Conservation (phyloP, 2,888 invertebrate species). For the Lasioglossum vierecki region DNA sequence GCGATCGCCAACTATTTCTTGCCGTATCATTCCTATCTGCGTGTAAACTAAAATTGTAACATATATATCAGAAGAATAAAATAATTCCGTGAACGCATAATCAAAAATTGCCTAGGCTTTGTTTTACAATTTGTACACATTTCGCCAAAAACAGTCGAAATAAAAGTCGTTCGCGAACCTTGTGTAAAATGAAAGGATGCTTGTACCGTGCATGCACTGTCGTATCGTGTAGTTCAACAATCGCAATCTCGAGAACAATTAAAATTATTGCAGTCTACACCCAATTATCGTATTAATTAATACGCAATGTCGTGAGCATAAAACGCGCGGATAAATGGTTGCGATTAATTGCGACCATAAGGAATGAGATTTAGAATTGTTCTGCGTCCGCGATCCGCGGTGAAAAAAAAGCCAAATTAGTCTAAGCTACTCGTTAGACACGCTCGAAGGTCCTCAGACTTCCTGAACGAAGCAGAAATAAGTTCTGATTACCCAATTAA, state of each 20-base stretch:
- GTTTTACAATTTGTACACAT: background rate
- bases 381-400: conserved; percentile 54
- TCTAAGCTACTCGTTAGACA: conserved; percentile 65
- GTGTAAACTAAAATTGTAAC: background rate
- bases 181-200: background rate
- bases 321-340: background rate
- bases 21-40: background rate
- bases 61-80: background rate
- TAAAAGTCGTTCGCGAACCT: background rate
- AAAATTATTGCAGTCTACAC: background rate
- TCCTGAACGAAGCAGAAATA: conserved; percentile 53
- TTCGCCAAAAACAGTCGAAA: background rate
- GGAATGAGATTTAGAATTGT: conserved; percentile 40
- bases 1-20: background rate
- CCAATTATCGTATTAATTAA: conserved; percentile 9
- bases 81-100: background rate
- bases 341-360: background rate
- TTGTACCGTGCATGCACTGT: background rate
- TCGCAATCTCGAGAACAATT: background rate
- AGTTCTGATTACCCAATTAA: conserved; percentile 48
- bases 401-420: conserved; percentile 40
- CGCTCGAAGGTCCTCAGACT: conserved; percentile 58
- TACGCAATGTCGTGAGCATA: background rate
- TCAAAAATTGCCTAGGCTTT: background rate
- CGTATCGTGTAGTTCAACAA: background rate